Evolutionary conservation across 1,140 invertebrate species (phyloP), one percentile per base, ranked within the genome.

Genomic region (Drosophila ohnishii): DNA sequence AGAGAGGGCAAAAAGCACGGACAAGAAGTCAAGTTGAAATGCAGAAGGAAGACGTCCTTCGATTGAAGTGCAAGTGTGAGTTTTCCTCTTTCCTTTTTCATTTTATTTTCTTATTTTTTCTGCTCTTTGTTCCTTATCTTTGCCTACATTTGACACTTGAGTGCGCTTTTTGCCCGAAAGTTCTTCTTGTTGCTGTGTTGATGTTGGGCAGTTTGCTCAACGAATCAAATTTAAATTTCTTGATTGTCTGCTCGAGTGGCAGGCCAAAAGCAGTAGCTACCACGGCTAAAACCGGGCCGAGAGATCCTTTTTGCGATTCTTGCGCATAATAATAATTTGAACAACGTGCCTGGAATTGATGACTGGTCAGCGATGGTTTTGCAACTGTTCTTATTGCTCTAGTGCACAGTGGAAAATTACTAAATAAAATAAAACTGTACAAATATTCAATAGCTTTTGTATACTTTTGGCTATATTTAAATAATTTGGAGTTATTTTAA

Each of bases 221-320:
- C 84, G 84, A 88, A 88, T 88, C 80, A 88, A 88, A 88, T 88
- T 88, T 88, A 88, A 88, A 88, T 88, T 88, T 88, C 85, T 88
- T 89, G 84, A 88, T 88, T 88, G 84, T 88, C 84, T 80, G 75
- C 76, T 88, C 80, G 80, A 88, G 84, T 88, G 84, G 84, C 84
- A 80, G 84, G 58, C 59, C 80, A 66, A 75, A 62, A 61, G 74
- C 74, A 77, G 69, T 73, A 71, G 60, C 75, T 74, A 51, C 70
- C 45, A 30, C 50, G 22, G 48, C 34, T 47, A 32, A 32, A 32
- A 37, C 44, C 55, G 34, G 25, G n/a, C 35, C 35, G 64, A 47
- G 66, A 84, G 84, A 88, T 88, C 84, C 84, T 87, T 88, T 55
- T 88, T 88, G 86, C 86, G 81, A 90, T 82, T 89, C n/a, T 89